A percentile compares a stretch with the other conserved stretches of the same genome.
Evolutionary conservation across 2,888 invertebrate species (phyloP).

Genomic region (Troides oblongomaculatus): DNA sequence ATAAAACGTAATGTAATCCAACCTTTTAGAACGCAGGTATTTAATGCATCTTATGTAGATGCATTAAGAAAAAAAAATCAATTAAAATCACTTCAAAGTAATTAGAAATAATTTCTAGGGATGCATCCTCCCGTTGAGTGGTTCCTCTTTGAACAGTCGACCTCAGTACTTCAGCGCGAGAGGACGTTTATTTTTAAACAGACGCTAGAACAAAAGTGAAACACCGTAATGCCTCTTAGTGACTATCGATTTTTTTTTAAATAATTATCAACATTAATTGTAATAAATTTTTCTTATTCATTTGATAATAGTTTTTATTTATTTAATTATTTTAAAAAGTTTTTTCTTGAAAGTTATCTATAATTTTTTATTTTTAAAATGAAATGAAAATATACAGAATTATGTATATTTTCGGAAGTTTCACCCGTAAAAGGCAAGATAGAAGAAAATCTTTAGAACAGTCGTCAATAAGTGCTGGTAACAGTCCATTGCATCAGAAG

Average conservation of each 20-base stretch:
- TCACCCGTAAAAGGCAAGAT: constrained; percentile 78
- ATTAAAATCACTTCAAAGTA: not conserved
- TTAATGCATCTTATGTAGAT: not conserved
- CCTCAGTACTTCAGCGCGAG: constrained; percentile 39
- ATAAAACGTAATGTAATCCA: too few species aligned
- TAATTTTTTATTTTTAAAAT: not conserved
- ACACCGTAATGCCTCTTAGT: constrained; percentile 8
- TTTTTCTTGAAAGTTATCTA: not conserved
- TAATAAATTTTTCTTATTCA: not conserved
- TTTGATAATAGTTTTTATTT: not conserved
- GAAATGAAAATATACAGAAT: constrained; percentile 82
- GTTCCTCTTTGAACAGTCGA: constrained; percentile 41
- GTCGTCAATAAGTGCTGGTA: constrained; percentile 70
- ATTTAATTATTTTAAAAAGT: not conserved
- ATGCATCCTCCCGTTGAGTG: constrained; percentile 20
- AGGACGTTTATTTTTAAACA: constrained; percentile 58
- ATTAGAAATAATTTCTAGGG: constrained; percentile 19
- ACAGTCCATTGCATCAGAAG: constrained; percentile 60
- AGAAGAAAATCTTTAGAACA: constrained; percentile 73
- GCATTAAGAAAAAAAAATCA: not conserved
- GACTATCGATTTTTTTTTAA: not conserved
- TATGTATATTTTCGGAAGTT: constrained; percentile 83
- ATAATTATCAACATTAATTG: not conserved
- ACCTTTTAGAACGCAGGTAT: too few species aligned
- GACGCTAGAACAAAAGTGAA: constrained; percentile 37